These are phyloP conservation scores for Neolamprologus fasciatus DNA, from an alignment of 2,113 vertebrate species.

Conservation along the genomic window DNA sequence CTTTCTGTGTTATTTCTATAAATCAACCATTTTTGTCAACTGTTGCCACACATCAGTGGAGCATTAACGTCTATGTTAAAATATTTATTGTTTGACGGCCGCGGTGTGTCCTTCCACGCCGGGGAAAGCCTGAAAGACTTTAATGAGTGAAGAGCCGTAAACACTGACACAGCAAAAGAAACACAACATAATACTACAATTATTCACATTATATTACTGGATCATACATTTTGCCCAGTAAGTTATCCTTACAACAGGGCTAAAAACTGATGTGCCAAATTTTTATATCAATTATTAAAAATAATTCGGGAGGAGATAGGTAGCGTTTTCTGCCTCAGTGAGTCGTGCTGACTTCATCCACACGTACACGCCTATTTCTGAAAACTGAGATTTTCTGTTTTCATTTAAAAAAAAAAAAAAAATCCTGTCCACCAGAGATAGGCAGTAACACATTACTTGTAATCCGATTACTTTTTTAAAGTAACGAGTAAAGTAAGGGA, in stretches of 20 bases:
- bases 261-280: neutral
- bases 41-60: neutral
- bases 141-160: neutral
- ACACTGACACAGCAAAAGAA: neutral
- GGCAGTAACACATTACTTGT: too few relatives aligned
- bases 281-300: neutral
- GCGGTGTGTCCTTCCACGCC: rapidly evolving
- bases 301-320: rapidly evolving
- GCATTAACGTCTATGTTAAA: neutral
- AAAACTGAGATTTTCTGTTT: neutral
- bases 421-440: neutral
- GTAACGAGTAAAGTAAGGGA: too few relatives aligned
- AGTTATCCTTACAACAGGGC: neutral
- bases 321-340: neutral
- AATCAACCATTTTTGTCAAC: neutral
- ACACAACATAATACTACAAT: neutral
- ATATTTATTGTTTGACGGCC: neutral
- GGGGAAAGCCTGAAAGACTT: neutral
- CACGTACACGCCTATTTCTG: neutral
- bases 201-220: rapidly evolving
- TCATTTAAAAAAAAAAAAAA: rapidly evolving
- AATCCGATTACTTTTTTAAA: too few relatives aligned
- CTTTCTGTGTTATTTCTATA: neutral
- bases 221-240: neutral
- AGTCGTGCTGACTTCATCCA: neutral